Base-by-base conservation (phyloP, 2,113 vertebrate species). In the Salvelinus fontinalis region DNA sequence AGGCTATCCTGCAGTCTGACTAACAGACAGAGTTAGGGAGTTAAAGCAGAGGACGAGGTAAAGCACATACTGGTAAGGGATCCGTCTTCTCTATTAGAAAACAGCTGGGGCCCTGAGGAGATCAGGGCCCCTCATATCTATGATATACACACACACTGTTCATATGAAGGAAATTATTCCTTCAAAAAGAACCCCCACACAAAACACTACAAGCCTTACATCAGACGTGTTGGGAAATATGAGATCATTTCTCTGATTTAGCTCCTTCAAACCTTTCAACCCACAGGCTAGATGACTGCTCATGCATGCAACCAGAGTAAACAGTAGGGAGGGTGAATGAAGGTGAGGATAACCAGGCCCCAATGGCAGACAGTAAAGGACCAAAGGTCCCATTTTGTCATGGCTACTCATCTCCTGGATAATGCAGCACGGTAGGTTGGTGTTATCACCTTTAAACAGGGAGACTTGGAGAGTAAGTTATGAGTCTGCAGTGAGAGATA, bases 41-140 rank as follows among this genome's bases (percentile, higher is more conserved):
- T 84, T 75, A 83, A 86, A 85, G 31, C 34, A 71, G 70, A 48
- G 49, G 75, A 77, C 57, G 70, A 81, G 75, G 62, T 39, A 68
- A 81, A 80, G 65, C 67, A 54, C 51, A 69, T 6, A 64, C 22
- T 26, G 0, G 39, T 67, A 66, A 3, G 64, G 49, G 62, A 67
- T 31, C 1, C 1, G 22, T 75, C 77, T 83, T 29, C 13, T 75
- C 67, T 65, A 75, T 78, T 76, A 71, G 67, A 22, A 75, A 79
- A 31, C 78, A 85, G 74, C 73, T 73, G 73, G n/a, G 57, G 27
- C 66, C 59, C 39, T 39, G 48, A 69, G 2, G 51, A 54, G 51
- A 4, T 18, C 16, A 18, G 51, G 51, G 73, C 71, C 29, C 2
- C n/a, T 22, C 22, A n/a, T 6, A 64, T 22, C 3, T 70, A 5